Percentiles rank a stretch among this genome's conserved stretches.
Evolutionary conservation across 2,888 invertebrate genomes (phyloP).

Genomic region (Ypsolopha scabrella): DNA sequence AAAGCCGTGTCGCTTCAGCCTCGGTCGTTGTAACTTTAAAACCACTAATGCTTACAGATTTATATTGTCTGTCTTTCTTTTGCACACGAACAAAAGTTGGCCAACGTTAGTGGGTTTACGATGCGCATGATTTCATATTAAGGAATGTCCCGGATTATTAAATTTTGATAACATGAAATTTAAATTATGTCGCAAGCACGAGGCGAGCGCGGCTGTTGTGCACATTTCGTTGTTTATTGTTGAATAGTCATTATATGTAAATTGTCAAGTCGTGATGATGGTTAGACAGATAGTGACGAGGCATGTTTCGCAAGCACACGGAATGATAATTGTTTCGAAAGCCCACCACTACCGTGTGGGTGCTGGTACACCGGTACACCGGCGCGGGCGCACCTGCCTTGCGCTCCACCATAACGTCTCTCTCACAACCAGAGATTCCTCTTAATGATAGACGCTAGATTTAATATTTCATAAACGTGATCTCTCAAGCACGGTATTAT

Average conservation of each 20-base stretch:
- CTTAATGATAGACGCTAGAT: constrained; percentile 43
- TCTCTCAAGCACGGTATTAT: constrained; percentile 44
- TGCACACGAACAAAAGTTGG: not conserved
- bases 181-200: constrained; percentile 34
- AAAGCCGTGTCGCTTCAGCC: not conserved
- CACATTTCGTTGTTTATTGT: constrained; percentile 60
- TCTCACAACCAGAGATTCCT: constrained; percentile 25
- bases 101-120: not conserved
- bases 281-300: constrained; percentile 59
- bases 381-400: constrained; percentile 39
- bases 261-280: constrained; percentile 66
- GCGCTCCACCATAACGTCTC: constrained; percentile 24
- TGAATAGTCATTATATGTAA: constrained; percentile 68
- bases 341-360: constrained; percentile 32
- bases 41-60: not conserved
- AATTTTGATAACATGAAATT: constrained; percentile 22
- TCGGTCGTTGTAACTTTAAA: constrained; percentile 1
- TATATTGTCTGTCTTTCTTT: not conserved
- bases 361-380: constrained; percentile 10
- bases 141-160: constrained; percentile 6
- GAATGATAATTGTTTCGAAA: constrained; percentile 59
- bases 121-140: not conserved
- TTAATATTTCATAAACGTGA: constrained; percentile 67
- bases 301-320: constrained; percentile 62
- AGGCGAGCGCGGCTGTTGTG: not conserved